Evolutionary conservation across 2,797 vertebrate species (phyloP).

Genomic region (Tachyglossus aculeatus): DNA sequence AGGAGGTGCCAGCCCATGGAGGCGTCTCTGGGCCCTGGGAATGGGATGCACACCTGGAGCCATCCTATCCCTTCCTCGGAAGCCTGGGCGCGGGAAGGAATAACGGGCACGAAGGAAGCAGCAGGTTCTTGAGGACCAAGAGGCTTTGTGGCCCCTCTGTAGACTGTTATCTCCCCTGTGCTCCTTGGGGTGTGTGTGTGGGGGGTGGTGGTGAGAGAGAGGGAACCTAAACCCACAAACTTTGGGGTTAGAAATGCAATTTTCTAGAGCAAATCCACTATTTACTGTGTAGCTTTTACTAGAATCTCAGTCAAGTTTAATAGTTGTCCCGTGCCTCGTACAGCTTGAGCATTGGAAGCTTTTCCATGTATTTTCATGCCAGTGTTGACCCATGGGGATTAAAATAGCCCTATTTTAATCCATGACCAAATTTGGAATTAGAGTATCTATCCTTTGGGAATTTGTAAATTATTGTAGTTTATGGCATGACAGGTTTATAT

Average conservation of each 20-base stretch:
- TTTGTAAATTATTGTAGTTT: conserved; percentile 79
- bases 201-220: neutral
- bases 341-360: conserved; percentile 75
- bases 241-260: conserved; percentile 12
- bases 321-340: conserved; percentile 72
- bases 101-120: too few relatives aligned
- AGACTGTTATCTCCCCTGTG: too few relatives aligned
- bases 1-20: too few relatives aligned
- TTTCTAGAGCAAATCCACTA: conserved; percentile 37
- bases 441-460: conserved; percentile 73
- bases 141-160: too few relatives aligned
- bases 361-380: conserved; percentile 80
- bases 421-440: conserved; percentile 90
- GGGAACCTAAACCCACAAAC: too few relatives aligned
- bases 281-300: conserved; percentile 36
- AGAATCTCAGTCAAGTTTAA: conserved; percentile 45
- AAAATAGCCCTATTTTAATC: conserved; percentile 80
- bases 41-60: too few relatives aligned
- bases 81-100: too few relatives aligned
- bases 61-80: too few relatives aligned
- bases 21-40: too few relatives aligned
- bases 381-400: conserved; percentile 82
- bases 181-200: neutral
- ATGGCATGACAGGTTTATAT: conserved; percentile 75
- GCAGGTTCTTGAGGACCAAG: too few relatives aligned